phyloP scores from a whole-genome alignment of 35 echinoderm and acorn worm species.

The Heliocidaris erythrogramma region DNA sequence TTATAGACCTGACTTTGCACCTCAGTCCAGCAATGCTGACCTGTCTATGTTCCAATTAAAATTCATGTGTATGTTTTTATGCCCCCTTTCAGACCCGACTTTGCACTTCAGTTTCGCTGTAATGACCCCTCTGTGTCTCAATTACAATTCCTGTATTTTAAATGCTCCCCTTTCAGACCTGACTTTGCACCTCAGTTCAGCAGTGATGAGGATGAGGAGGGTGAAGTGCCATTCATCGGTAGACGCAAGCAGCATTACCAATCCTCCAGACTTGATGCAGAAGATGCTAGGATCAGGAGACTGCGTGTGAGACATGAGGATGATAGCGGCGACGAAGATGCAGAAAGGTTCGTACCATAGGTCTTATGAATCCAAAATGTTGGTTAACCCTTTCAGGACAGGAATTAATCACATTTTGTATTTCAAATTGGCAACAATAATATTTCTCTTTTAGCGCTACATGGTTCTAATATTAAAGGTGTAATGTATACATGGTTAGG shows the following conservation, averaged over 20 bases:
- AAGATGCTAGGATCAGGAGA: constrained; percentile 69
- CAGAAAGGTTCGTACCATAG: constrained; percentile 48
- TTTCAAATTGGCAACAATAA: no score
- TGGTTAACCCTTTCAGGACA: no score
- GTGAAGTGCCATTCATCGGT: constrained; percentile 41
- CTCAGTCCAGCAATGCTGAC: constrained; percentile 77
- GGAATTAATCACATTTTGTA: no score
- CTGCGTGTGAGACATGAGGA: constrained; percentile 68
- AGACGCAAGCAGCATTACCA: constrained; percentile 14
- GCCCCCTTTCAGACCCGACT: constrained; percentile 66
- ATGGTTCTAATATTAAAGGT: no score
- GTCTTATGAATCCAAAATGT: no score
- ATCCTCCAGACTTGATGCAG: constrained; percentile 37
- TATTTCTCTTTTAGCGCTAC: no score
- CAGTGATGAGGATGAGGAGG: constrained; percentile 77
- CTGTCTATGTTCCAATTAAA: no score
- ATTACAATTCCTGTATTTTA: background rate
- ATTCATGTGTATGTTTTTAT: no score
- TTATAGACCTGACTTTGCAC: constrained; percentile 81
- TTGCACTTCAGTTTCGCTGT: constrained; percentile 80
- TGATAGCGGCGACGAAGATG: constrained; percentile 64
- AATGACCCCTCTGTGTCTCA: background rate
- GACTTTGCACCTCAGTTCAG: constrained; percentile 92
- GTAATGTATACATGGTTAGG: no score
- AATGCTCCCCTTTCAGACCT: constrained; percentile 54